A percentile compares a stretch with the other conserved stretches of the same genome.
phyloP scores from a whole-genome alignment of 92 coral and sea anemone species.

The Paragorgia papillata region DNA sequence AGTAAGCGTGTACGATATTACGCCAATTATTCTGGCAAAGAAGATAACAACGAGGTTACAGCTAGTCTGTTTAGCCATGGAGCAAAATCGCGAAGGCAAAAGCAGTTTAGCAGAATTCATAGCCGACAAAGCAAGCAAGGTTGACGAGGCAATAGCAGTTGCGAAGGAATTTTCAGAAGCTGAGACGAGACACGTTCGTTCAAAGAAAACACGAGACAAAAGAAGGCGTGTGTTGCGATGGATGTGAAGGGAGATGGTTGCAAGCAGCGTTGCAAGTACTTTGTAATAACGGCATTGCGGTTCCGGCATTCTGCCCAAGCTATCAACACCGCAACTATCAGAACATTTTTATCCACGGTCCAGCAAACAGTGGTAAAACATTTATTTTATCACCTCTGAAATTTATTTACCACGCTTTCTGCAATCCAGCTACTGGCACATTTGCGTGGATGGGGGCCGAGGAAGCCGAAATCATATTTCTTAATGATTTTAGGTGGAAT shows the following conservation, averaged over 20 bases:
- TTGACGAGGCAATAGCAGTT: slow-evolving; percentile 38
- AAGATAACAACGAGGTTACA: slow-evolving; percentile 29
- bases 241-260: slow-evolving; percentile 48
- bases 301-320: too few relatives aligned
- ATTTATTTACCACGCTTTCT: too few relatives aligned
- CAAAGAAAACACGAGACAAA: slow-evolving; percentile 31
- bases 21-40: slow-evolving; percentile 29
- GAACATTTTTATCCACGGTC: too few relatives aligned
- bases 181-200: slow-evolving; percentile 20
- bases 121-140: slow-evolving; percentile 52
- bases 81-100: slow-evolving; percentile 59
- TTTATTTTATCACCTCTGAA: slow-evolving; percentile 37
- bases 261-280: slow-evolving; percentile 44
- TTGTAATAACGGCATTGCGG: slow-evolving; percentile 28
- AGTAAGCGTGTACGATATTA: slow-evolving; percentile 45
- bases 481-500: too few relatives aligned
- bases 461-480: too few relatives aligned
- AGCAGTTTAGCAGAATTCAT: slow-evolving; percentile 54
- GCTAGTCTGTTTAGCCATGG: slow-evolving; percentile 48
- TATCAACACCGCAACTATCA: too few relatives aligned
- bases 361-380: slow-evolving; percentile 56
- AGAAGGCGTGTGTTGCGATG: slow-evolving; percentile 26
- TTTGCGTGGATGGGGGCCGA: too few relatives aligned
- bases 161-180: slow-evolving; percentile 54
- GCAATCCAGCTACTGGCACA: too few relatives aligned